Evolutionary conservation across 2,113 vertebrate genomes (phyloP), one percentile per base, ranked within the genome.

Genomic region (Etheostoma spectabile): DNA sequence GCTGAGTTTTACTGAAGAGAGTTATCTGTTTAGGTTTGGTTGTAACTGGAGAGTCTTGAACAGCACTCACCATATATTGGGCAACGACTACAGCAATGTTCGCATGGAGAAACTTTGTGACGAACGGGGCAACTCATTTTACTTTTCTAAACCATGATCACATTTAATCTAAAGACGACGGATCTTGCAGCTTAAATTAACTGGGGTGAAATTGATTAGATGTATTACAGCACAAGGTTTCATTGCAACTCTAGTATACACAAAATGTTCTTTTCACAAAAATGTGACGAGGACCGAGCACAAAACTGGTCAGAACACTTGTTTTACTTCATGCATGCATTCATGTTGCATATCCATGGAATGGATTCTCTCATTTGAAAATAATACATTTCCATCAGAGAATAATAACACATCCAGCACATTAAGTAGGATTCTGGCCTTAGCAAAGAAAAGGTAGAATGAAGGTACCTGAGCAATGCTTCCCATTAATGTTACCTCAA

Each of bases 311-410:
- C 76, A 62, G 77, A 84, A 73, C 79, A 78, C 59, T 53, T n/a
- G 53, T 80, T 83, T 88, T 57, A 80, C 60, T 65, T 85, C 68
- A 63, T 74, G 86, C 90, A 89, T 80, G 89, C 77, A 59, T 78
- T 77, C 53, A 45, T 13, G 69, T 73, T 77, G 80, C 73, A 70
- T 79, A 72, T 66, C 72, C 71, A 79, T 56, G 19, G 35, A 71
- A 85, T 77, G 55, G 56, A 74, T 78, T 60, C 38, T 74, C 78
- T 81, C 74, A 24, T 75, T 33, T 57, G 63, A 79, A 88, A 88
- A 77, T 18, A 48, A 59, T 6, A 63, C 53, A 67, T 89, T 85
- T 80, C 82, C 83, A 63, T 77, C 49, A 6, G 51, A 80, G 79
- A 83, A 65, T 35, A 81, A 65, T 45, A 33, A 56, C 56, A 57